A percentile compares a stretch with the other conserved stretches of the same genome.
Evolutionary conservation across 1,140 invertebrate genomes (phyloP).

Genomic region (Cotesia vestalis): DNA sequence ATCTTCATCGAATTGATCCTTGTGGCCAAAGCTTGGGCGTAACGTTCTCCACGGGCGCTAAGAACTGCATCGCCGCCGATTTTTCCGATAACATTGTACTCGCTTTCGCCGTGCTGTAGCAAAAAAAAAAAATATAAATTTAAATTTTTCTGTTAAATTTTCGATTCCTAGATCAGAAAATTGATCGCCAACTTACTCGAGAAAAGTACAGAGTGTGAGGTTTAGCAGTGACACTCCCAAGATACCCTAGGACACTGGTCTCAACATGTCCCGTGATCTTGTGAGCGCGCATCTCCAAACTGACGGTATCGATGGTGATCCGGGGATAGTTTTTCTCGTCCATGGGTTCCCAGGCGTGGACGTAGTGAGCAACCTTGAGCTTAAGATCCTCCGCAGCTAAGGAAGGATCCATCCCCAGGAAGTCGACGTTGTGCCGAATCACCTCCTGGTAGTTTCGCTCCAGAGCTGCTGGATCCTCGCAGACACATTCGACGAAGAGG

Average conservation of each 20-base stretch:
- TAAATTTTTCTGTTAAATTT: no score
- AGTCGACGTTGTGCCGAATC: slow-evolving; percentile 90
- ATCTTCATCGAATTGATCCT: slow-evolving; percentile 77
- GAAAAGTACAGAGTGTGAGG: slow-evolving; percentile 80
- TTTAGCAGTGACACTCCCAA: slow-evolving; percentile 78
- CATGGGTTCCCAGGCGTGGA: slow-evolving; percentile 81
- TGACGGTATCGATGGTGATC: slow-evolving; percentile 78
- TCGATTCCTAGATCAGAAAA: neutral
- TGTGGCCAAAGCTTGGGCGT: slow-evolving; percentile 78
- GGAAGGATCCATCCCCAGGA: slow-evolving; percentile 79
- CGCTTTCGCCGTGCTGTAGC: slow-evolving; percentile 88
- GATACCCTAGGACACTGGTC: slow-evolving; percentile 78
- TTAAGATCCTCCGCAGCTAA: slow-evolving; percentile 83
- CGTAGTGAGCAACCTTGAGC: slow-evolving; percentile 86
- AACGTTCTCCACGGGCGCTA: slow-evolving; percentile 81
- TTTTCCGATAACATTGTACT: slow-evolving; percentile 88
- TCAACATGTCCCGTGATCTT: slow-evolving; percentile 76
- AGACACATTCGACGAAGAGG: slow-evolving; percentile 93
- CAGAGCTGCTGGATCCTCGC: slow-evolving; percentile 82
- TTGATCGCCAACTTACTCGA: slow-evolving; percentile 66
- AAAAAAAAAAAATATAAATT: slow-evolving; percentile 26
- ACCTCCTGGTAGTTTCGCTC: slow-evolving; percentile 91
- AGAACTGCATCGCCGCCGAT: slow-evolving; percentile 90
- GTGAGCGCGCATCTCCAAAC: slow-evolving; percentile 70
- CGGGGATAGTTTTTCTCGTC: slow-evolving; percentile 67